Conservation (phyloP, 2,888 invertebrate species). For the Drosophila neotestacea region DNA sequence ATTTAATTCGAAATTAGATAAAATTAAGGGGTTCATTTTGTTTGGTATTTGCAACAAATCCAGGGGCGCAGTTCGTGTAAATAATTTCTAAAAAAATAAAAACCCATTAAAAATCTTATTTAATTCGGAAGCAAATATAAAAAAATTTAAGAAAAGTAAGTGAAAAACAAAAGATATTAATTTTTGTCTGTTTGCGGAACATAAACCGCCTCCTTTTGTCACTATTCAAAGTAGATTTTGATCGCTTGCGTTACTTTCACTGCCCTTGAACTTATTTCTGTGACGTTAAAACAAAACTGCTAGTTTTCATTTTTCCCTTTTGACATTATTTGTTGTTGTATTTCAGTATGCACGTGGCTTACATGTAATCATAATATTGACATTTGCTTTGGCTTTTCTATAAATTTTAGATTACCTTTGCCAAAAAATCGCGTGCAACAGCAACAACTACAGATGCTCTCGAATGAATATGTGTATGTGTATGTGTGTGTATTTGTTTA, state of each 20-base stretch:
- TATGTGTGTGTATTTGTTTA: slow-evolving; percentile 55
- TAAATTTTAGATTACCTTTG: slow-evolving; percentile 71
- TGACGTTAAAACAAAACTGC: background rate
- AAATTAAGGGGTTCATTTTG: too few species aligned
- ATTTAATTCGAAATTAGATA: too few species aligned
- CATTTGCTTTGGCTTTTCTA: slow-evolving; percentile 63
- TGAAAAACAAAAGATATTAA: too few species aligned
- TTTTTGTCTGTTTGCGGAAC: too few species aligned
- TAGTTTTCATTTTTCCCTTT: slow-evolving; percentile 23
- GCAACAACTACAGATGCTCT: background rate
- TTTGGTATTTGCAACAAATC: too few species aligned
- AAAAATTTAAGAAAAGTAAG: too few species aligned
- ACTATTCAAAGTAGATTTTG: too few species aligned
- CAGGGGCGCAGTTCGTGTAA: too few species aligned
- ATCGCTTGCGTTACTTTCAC: background rate
- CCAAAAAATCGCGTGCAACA: slow-evolving; percentile 51
- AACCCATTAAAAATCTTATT: too few species aligned
- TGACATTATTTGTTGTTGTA: slow-evolving; percentile 2
- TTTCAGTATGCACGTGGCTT: slow-evolving; percentile 37
- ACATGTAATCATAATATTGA: slow-evolving; percentile 59
- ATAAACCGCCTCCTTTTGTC: too few species aligned
- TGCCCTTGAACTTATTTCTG: slow-evolving; percentile 57
- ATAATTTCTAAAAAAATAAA: too few species aligned
- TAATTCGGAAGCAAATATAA: too few species aligned
- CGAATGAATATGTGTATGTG: slow-evolving; percentile 14